Conservation (phyloP, 2,888 invertebrate genomes). For the Zaprionus bogoriensis region DNA sequence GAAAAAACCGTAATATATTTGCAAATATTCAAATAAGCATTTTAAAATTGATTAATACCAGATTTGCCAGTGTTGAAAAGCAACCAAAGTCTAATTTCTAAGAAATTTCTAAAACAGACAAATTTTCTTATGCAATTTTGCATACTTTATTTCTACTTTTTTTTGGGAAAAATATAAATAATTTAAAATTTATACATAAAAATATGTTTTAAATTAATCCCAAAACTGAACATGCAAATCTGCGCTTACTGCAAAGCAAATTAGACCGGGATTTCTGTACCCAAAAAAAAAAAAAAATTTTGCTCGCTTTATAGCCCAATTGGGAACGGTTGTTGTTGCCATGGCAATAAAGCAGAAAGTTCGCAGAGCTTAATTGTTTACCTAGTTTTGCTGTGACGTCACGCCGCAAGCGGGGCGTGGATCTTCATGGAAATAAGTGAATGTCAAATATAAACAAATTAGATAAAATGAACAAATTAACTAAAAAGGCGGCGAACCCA, state of each 20-base stretch:
- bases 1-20: no score
- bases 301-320: not conserved
- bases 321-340: not conserved
- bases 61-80: no score
- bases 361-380: not conserved
- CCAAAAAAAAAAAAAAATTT: no score
- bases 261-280: not conserved
- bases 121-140: no score
- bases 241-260: not conserved
- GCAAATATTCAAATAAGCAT: no score
- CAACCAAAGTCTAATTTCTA: no score
- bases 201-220: not conserved
- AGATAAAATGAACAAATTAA: not conserved
- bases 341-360: not conserved
- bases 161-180: no score
- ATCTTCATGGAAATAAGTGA: not conserved
- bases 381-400: not conserved
- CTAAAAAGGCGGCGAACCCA: slow-evolving; percentile 3
- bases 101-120: no score
- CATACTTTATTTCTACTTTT: no score
- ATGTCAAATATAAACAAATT: not conserved
- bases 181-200: no score
- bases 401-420: not conserved
- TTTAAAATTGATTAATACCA: no score
- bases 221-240: not conserved